Conservation (phyloP, 53 echinoderm and acorn worm species). For the Temnopleurus reevesii region DNA sequence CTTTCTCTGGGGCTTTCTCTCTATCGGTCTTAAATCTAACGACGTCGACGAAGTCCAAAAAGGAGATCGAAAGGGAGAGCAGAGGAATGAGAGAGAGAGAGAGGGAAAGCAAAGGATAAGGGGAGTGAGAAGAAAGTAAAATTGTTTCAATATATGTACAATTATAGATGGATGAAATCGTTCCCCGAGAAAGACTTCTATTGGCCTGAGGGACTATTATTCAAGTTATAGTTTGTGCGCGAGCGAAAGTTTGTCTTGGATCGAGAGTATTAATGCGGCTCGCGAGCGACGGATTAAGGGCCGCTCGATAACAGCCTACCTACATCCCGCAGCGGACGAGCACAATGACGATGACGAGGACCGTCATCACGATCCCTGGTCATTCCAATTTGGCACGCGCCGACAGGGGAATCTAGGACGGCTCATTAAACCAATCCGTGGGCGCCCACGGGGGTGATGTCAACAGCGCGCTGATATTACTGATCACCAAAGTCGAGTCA, state of each 20-base stretch:
- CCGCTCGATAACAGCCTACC: neutral
- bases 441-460: neutral
- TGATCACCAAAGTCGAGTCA: neutral
- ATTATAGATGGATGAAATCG: constrained; percentile 33
- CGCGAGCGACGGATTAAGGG: constrained; percentile 53
- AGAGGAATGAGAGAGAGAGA: neutral
- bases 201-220: constrained; percentile 41
- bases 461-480: neutral
- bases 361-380: constrained; percentile 17
- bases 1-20: no score
- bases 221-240: neutral
- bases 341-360: constrained; percentile 4
- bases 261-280: constrained; percentile 47
- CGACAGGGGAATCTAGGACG: constrained; percentile 9
- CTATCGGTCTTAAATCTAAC: neutral
- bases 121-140: neutral
- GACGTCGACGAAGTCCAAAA: neutral
- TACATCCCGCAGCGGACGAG: neutral
- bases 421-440: constrained; percentile 39
- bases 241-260: constrained; percentile 35
- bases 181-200: neutral
- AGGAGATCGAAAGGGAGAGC: neutral
- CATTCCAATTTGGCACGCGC: constrained; percentile 46
- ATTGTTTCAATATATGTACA: constrained; percentile 26
- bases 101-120: neutral